These are phyloP conservation scores for Grantiella picta DNA, from an alignment of 2,113 vertebrate species.

Conservation along the genomic window DNA sequence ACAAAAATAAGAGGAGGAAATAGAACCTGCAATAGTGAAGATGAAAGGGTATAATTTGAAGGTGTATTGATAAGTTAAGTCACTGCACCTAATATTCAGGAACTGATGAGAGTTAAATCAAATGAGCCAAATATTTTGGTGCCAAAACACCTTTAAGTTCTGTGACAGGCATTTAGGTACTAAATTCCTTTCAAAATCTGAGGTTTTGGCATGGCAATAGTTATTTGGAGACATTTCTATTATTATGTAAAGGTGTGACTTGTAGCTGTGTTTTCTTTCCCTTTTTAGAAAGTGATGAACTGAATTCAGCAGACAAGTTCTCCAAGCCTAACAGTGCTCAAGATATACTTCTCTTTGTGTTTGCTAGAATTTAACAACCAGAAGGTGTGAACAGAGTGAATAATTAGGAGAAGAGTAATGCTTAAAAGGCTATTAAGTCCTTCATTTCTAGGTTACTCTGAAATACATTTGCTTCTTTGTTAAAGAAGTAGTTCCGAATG, in stretches of 20 bases:
- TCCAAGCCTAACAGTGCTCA: not conserved
- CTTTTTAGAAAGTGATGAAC: not conserved
- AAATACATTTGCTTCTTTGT: not conserved
- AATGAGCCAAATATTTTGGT: not conserved
- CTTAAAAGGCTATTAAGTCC: not conserved
- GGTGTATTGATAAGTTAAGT: not conserved
- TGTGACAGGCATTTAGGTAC: not conserved
- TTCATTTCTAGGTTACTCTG: not conserved
- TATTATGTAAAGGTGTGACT: not conserved
- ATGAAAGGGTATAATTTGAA: not conserved
- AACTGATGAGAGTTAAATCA: not conserved
- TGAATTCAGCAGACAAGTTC: not conserved
- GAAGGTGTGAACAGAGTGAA: not conserved
- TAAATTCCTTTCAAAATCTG: not conserved
- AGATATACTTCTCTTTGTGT: not conserved
- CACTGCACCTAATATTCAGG: not conserved
- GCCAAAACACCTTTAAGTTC: not conserved
- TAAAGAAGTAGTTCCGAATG: not conserved
- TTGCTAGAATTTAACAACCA: not conserved
- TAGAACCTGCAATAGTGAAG: not conserved
- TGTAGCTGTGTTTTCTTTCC: not conserved
- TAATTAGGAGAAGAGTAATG: not conserved
- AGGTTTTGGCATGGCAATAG: not conserved
- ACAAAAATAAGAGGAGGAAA: not conserved
- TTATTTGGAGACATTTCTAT: not conserved